Evolutionary conservation across 2,113 vertebrate species (phyloP).

Genomic region (Coptodon rendalli): DNA sequence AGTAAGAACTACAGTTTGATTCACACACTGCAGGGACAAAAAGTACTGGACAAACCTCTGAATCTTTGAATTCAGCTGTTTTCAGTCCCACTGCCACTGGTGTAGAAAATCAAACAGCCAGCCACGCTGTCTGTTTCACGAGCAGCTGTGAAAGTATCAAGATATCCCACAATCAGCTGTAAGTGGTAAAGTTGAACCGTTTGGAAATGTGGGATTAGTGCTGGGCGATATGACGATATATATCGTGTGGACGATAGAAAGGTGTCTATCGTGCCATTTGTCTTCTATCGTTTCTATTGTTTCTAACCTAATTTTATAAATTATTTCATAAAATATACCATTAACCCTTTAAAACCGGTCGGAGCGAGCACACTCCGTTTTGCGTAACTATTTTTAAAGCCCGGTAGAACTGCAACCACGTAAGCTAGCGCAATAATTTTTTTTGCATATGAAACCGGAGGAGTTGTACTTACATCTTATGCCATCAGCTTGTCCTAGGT

Average conservation of each 20-base stretch:
- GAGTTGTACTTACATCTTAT: neutral
- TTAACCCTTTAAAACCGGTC: neutral
- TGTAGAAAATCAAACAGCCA: neutral
- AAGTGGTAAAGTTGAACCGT: neutral
- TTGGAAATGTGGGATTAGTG: too few relatives aligned
- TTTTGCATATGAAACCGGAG: neutral
- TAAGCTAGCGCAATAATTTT: neutral
- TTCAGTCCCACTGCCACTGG: neutral
- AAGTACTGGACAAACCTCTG: neutral
- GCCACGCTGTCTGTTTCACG: neutral
- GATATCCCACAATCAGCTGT: neutral
- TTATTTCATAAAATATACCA: neutral
- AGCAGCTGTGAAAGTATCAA: neutral
- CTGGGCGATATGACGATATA: too few relatives aligned
- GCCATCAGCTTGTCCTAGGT: neutral
- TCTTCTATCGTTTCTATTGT: neutral
- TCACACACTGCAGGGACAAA: neutral
- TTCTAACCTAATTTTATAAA: neutral
- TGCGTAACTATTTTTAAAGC: too few relatives aligned
- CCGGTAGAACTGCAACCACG: fast-evolving
- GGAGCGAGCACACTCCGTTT: neutral
- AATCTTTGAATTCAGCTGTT: neutral
- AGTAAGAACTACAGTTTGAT: neutral
- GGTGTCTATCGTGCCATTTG: too few relatives aligned
- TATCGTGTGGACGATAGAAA: too few relatives aligned